Base-by-base conservation (phyloP, 2,113 vertebrate species). In the Oncorhynchus mykiss region DNA sequence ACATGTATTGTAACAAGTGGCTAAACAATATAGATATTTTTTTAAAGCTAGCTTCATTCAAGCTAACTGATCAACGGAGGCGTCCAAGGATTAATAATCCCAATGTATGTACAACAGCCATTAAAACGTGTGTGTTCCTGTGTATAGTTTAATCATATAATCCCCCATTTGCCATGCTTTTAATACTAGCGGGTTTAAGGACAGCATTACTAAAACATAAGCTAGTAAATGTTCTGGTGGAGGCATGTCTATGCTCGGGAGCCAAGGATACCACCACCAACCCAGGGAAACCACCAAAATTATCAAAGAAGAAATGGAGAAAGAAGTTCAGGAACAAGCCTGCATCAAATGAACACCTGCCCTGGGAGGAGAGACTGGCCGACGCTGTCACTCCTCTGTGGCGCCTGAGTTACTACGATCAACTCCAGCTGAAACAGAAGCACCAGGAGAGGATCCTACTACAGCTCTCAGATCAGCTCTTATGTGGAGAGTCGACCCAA, bases 351-450 rank as follows among this genome's bases (percentile, higher is more conserved):
- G 75, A 85, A 25, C 0, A 66, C 18, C 62, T 80, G 24, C 87
- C 92, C 3, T 93, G 88, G 92, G 90, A 93, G 68, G 92, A 93
- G 27, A 89, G 92, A 82, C 64, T 96, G 73, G 91, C 92, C 0
- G 87, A 94, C 11, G 86, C 25, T 2, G 93, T 91, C 48, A 95
- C 90, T 0, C 95, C 95, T 9, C 85, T 96, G n/a, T 97, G 95
- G 95, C 93, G 93, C 80, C 82, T 95, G 48, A 91, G 84, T 69
- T 97, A 95, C 84, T 88, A 93, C 13, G 89, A 96, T 27, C 95
- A 97, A 83, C 92, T 97, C 27, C 84, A 95, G 87, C 76, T 95
- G 18, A 97, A 97, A 86, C 93, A 92, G 80, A 90, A 93, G 67
- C 88, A 82, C 18, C 93, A 95, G 85, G 89, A 87, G 78, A 91